phyloP scores from a whole-genome alignment of 2,797 vertebrate genomes.

The Sylvia borin region DNA sequence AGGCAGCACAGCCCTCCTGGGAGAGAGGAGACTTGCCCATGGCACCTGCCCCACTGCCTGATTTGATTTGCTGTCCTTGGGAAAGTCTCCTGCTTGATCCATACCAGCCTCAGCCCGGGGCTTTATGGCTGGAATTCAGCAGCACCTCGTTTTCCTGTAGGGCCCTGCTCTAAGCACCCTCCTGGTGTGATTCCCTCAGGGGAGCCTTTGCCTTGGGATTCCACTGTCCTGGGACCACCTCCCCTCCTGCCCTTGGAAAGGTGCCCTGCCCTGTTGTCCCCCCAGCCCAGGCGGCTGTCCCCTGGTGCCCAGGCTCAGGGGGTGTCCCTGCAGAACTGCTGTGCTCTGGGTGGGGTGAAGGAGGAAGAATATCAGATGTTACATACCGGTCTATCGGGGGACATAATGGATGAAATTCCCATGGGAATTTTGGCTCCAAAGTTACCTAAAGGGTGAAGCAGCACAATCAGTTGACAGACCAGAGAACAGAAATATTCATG shows the following conservation, averaged over 20 bases:
- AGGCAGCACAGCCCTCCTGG: background rate
- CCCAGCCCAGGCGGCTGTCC: background rate
- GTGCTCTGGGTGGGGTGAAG: background rate
- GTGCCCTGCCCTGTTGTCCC: too few relatives aligned
- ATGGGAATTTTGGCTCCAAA: constrained; percentile 59
- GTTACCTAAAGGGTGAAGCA: constrained; percentile 50
- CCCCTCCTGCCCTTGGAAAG: background rate
- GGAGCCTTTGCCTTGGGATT: background rate
- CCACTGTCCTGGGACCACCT: rapidly evolving
- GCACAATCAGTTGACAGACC: background rate
- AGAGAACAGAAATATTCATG: background rate
- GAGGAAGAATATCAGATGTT: background rate
- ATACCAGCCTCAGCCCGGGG: rapidly evolving
- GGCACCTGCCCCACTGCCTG: background rate
- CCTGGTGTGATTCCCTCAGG: rapidly evolving
- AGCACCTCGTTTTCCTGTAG: background rate
- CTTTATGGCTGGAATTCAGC: background rate
- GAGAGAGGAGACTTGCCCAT: background rate
- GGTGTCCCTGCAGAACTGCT: rapidly evolving
- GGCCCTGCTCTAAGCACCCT: background rate
- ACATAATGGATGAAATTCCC: constrained; percentile 68
- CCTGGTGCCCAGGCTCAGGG: background rate
- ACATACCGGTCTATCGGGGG: constrained; percentile 67
- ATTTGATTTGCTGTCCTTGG: background rate
- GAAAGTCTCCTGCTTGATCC: background rate